Evolutionary conservation across 2,888 invertebrate species (phyloP).

Genomic region (Celastrina argiolus): DNA sequence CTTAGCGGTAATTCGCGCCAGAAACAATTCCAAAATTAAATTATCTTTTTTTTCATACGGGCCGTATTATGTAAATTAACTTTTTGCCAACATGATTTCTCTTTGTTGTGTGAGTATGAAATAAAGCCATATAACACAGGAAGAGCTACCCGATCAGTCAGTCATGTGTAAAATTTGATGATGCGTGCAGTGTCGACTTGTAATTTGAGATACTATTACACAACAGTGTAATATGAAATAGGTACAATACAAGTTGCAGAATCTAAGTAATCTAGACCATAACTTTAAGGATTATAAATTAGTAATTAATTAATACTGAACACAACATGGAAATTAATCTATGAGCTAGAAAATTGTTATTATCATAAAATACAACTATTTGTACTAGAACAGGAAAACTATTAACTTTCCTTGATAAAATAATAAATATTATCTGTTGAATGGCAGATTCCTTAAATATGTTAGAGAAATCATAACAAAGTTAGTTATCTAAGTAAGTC

Average conservation of each 20-base stretch:
- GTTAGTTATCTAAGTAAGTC: too few relatives aligned
- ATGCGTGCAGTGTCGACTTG: constrained; percentile 10
- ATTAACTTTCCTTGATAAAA: neutral
- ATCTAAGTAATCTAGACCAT: neutral
- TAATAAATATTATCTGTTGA: neutral
- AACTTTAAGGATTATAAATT: neutral
- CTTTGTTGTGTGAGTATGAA: neutral
- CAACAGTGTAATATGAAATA: neutral
- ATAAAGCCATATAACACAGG: constrained; percentile 17
- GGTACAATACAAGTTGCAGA: neutral
- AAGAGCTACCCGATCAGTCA: neutral
- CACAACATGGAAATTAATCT: neutral
- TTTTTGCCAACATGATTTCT: neutral
- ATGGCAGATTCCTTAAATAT: too few relatives aligned
- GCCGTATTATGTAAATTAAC: neutral
- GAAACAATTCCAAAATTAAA: neutral
- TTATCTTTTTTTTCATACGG: neutral
- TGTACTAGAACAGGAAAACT: neutral
- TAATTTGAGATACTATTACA: neutral
- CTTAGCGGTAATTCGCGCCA: neutral
- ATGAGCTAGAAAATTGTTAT: neutral
- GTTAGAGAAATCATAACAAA: too few relatives aligned
- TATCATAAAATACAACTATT: neutral
- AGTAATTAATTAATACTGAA: neutral
- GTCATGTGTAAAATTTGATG: constrained; percentile 16